phyloP scores from a whole-genome alignment of 2,113 vertebrate species.

The Pollachius pollachius region DNA sequence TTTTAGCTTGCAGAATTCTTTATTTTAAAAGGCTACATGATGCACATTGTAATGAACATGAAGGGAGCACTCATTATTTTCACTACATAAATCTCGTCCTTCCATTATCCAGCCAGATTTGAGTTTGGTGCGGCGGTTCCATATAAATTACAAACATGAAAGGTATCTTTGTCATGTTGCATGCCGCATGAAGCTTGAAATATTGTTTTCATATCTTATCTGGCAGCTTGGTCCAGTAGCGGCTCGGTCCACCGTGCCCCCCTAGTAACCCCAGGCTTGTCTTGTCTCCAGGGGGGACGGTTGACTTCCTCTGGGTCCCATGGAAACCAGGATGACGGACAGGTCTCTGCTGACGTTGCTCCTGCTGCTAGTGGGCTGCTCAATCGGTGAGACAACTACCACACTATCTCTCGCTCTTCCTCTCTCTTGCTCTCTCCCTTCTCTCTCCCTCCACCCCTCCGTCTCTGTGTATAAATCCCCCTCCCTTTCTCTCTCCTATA shows the following conservation, averaged over 20 bases:
- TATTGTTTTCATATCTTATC: too few species aligned
- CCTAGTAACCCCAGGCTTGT: slow-evolving; percentile 1
- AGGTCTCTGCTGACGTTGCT: slow-evolving; percentile 20
- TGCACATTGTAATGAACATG: too few species aligned
- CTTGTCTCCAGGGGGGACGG: slow-evolving; percentile 13
- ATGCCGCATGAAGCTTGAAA: too few species aligned
- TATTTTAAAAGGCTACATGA: slow-evolving; percentile 19
- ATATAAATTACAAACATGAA: background rate
- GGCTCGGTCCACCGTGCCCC: background rate
- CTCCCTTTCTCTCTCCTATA: background rate
- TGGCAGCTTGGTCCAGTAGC: background rate
- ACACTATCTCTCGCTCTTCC: background rate
- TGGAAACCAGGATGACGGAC: slow-evolving; percentile 15
- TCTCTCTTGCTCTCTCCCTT: background rate
- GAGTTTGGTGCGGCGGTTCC: background rate
- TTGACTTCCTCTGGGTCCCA: background rate
- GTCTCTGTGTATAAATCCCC: background rate
- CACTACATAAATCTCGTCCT: background rate
- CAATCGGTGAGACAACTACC: slow-evolving; percentile 36
- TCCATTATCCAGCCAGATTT: too few species aligned
- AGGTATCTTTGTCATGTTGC: too few species aligned
- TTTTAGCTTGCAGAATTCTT: slow-evolving; percentile 4
- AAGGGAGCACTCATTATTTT: background rate
- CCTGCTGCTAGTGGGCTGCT: slow-evolving; percentile 30
- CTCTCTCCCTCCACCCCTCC: background rate